Evolutionary conservation across 2,797 vertebrate genomes (phyloP), one percentile per base, ranked within the genome.

Genomic region (Paguma larvata): DNA sequence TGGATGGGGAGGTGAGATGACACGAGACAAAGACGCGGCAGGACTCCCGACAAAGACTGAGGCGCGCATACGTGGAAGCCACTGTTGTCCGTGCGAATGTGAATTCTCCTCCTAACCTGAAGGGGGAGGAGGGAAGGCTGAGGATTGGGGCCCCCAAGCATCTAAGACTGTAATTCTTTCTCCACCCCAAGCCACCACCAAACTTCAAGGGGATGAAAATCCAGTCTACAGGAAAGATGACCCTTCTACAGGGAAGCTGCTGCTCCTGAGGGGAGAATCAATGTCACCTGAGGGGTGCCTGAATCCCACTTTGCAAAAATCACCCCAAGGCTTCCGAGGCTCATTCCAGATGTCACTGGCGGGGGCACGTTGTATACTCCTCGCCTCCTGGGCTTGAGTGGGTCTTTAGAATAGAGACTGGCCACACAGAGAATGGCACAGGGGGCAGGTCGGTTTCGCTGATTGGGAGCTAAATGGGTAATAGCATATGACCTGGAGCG

Each of bases 251-350:
- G 67, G 46, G 63, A 68, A 38, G n/a, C 30, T 51, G 21, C 34
- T 7, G 7, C 10, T 73, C n/a, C 16, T 16, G 13, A 27, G 48
- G 46, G 19, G 25, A 63, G 95, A 89, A 19, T 34, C 78, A 16
- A 10, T 10, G 6, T 72, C 59, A 21, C 53, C 19, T 2, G 14
- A 16, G 7, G 4, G 44, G 59, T 4, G 53, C 32, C 0, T 6
- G 27, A 13, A 15, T 32, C 30, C 77, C 15, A 41, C 21, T n/a
- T 78, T 56, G 30, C 4, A 38, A 38, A 63, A 53, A n/a, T 32
- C 48, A 32, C 6, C n/a, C 70, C 10, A 27, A 68, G 73, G 38
- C 30, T 56, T 44, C n/a, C 59, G 41, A 51, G 79, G 3, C 65
- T 84, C 46, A 2, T 48, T 59, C 12, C 30, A 2, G 34, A 30